phyloP scores from a whole-genome alignment of 2,113 vertebrate genomes.

The Triplophysa siluroides region DNA sequence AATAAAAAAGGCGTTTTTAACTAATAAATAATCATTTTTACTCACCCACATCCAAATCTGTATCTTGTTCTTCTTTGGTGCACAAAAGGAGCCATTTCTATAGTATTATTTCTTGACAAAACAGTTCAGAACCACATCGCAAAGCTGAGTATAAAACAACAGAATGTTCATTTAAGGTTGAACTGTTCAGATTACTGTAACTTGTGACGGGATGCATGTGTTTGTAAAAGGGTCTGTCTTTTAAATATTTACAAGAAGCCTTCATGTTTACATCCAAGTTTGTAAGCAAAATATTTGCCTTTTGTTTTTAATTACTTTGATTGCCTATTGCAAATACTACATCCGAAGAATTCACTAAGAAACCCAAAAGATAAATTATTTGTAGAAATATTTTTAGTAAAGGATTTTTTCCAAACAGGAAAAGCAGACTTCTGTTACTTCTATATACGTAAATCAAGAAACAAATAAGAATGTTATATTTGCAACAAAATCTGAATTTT shows the following conservation, averaged over 20 bases:
- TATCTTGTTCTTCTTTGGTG: background rate
- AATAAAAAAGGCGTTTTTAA: too few relatives aligned
- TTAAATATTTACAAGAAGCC: slow-evolving; percentile 7
- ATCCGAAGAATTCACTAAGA: background rate
- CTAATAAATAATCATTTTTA: too few relatives aligned
- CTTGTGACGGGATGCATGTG: too few relatives aligned
- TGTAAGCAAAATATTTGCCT: background rate
- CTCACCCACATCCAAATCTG: too few relatives aligned
- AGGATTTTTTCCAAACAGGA: background rate
- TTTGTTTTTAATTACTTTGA: background rate
- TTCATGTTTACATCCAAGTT: background rate
- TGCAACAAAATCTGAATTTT: background rate
- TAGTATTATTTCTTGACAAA: background rate
- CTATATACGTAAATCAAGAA: background rate
- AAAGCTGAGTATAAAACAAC: background rate
- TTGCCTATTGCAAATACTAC: slow-evolving; percentile 4
- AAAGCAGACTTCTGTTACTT: background rate
- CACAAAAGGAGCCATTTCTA: background rate
- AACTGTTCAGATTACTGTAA: background rate
- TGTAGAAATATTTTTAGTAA: background rate
- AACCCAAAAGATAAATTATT: background rate
- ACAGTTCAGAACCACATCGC: background rate
- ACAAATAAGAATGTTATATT: background rate
- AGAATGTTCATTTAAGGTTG: background rate
- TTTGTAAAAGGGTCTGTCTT: background rate